Conservation (phyloP, 2,888 invertebrate species). For the Scaptomyza reducta region DNA sequence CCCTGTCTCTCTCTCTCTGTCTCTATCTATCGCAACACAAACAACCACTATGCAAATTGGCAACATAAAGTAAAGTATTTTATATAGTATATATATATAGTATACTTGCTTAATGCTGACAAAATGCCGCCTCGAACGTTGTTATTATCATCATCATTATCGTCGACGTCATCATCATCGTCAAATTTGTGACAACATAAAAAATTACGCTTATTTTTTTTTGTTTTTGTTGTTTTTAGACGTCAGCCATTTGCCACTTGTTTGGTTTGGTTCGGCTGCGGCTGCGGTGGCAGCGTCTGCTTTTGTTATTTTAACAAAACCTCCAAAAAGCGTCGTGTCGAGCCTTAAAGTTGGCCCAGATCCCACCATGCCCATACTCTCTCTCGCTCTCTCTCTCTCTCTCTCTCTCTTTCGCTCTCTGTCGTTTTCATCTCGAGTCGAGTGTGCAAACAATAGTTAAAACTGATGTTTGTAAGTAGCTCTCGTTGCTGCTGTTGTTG, state of each 20-base stretch:
- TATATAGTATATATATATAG: slow-evolving; percentile 46
- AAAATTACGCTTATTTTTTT: slow-evolving; percentile 58
- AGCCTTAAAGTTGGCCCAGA: slow-evolving; percentile 62
- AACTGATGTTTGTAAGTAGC: slow-evolving; percentile 78
- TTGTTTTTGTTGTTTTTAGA: slow-evolving; percentile 63
- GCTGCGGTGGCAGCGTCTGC: slow-evolving; percentile 39
- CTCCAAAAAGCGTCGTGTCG: slow-evolving; percentile 46
- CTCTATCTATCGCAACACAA: slow-evolving; percentile 12
- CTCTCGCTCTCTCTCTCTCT: not conserved
- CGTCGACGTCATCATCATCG: slow-evolving; percentile 16
- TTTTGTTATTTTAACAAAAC: slow-evolving; percentile 72
- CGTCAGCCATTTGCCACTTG: slow-evolving; percentile 66
- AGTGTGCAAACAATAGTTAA: slow-evolving; percentile 79
- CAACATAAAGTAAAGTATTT: slow-evolving; percentile 68
- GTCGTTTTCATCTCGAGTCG: slow-evolving; percentile 29
- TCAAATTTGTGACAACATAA: slow-evolving; percentile 76
- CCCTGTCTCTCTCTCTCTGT: too few species aligned
- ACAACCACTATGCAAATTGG: slow-evolving; percentile 59
- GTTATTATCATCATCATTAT: slow-evolving; percentile 21
- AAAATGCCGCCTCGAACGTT: slow-evolving; percentile 47
- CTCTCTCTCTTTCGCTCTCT: not conserved
- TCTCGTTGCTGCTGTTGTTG: slow-evolving; percentile 33
- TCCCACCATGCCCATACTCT: not conserved
- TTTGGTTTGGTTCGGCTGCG: slow-evolving; percentile 67
- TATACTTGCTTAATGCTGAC: slow-evolving; percentile 62